phyloP scores from a whole-genome alignment of 2,113 vertebrate species.

The Ellobius talpinus region DNA sequence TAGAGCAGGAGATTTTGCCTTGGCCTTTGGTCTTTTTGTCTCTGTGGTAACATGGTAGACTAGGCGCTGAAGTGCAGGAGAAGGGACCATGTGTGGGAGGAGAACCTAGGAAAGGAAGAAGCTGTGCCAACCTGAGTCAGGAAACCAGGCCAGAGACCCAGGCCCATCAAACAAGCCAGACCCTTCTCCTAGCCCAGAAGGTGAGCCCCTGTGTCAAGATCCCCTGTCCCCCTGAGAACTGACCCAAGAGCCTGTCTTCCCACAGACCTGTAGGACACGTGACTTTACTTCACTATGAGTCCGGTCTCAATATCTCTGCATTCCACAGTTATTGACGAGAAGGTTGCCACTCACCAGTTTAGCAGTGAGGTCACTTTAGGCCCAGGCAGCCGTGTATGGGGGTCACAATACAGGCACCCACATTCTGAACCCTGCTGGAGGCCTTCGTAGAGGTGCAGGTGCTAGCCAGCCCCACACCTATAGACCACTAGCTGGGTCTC shows the following conservation, averaged over 20 bases:
- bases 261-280: rapidly evolving
- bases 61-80: background rate
- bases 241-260: background rate
- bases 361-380: background rate
- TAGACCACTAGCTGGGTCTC: background rate
- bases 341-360: background rate
- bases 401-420: background rate
- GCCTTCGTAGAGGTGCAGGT: too few species aligned
- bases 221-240: background rate
- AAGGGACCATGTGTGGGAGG: rapidly evolving
- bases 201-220: rapidly evolving
- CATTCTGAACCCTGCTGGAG: background rate
- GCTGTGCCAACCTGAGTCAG: background rate
- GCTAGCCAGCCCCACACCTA: background rate
- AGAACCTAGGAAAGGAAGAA: background rate
- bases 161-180: background rate
- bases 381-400: rapidly evolving
- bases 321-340: background rate
- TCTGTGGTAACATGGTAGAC: background rate
- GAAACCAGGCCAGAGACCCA: background rate
- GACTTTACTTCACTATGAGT: rapidly evolving
- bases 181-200: background rate
- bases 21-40: background rate
- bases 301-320: background rate
- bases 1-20: background rate